Evolutionary conservation across 1,140 invertebrate genomes (phyloP).

Genomic region (Mizuhopecten yessoensis): DNA sequence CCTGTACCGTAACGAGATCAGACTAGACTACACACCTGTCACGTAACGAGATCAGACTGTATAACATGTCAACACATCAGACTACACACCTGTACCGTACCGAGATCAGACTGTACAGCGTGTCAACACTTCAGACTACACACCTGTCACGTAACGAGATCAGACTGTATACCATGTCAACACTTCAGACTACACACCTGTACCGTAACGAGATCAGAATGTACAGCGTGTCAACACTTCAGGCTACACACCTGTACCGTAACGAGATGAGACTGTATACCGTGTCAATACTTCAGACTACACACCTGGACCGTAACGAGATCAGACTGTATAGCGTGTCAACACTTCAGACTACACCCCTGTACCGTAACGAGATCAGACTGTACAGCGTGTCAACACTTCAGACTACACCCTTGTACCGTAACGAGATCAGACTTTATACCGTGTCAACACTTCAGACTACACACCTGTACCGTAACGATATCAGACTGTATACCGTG

Average conservation of each 20-base stretch:
- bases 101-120: background rate
- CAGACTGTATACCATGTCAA: too few relatives aligned
- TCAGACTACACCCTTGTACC: background rate
- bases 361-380: background rate
- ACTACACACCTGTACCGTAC: conserved; percentile 8
- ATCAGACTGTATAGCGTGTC: background rate
- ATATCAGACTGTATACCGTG: background rate
- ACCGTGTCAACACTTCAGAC: background rate
- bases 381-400: background rate
- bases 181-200: background rate
- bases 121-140: background rate
- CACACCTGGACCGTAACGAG: conserved; percentile 13
- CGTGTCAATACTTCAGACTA: background rate
- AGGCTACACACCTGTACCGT: background rate
- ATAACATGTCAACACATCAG: background rate
- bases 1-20: conserved; percentile 23
- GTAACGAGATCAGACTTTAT: background rate
- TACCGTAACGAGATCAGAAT: background rate
- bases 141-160: background rate
- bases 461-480: conserved; percentile 6
- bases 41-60: background rate
- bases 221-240: background rate
- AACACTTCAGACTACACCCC: background rate
- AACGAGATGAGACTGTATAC: background rate
- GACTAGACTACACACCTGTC: background rate